Evolutionary conservation across 2,888 invertebrate genomes (phyloP), one percentile per base, ranked within the genome.

Genomic region (Mythimna impura): DNA sequence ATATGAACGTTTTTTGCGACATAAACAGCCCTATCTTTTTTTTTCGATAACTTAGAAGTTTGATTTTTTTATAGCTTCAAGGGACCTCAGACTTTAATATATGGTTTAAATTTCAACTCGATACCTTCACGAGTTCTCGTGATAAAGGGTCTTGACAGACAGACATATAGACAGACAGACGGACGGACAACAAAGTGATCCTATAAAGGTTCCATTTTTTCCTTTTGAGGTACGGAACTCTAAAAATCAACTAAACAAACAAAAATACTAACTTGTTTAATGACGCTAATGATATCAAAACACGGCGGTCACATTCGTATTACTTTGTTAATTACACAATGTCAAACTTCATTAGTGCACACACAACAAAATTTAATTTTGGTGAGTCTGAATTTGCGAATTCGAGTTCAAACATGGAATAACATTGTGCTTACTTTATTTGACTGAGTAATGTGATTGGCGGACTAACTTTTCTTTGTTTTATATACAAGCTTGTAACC

Each of bases 261-360:
- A 55, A 60, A 54, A 65, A 60, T 50, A 61, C 20, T 55, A 58
- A 54, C 60, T 62, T 70, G 65, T 66, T 72, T 60, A 69, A 57
- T 64, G 30, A 69, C 64, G 74, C 73, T 87, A 86, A 88, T 86
- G 77, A 86, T 86, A 80, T 83, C 69, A 82, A 86, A 86, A 88
- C 77, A 86, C 57, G 55, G 73, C 65, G 63, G 68, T 62, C 63
- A 71, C 36, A 73, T 75, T 73, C 55, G 52, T 73, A 63, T 71
- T 80, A 76, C 70, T 76, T 80, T 76, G 75, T 76, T 81, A 78
- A 82, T 78, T 78, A 78, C 50, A 76, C 76, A 73, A 77, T 79
- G 73, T 80, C 72, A 72, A 86, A 83, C 81, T 86, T 78, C 67
- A 74, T 81, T 83, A 77, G 68, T 73, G 82, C 75, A 71, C 36